A percentile compares a stretch with the other conserved stretches of the same genome.
Conservation (phyloP, 2,888 invertebrate genomes). For the Himalopsyche japonica region DNA sequence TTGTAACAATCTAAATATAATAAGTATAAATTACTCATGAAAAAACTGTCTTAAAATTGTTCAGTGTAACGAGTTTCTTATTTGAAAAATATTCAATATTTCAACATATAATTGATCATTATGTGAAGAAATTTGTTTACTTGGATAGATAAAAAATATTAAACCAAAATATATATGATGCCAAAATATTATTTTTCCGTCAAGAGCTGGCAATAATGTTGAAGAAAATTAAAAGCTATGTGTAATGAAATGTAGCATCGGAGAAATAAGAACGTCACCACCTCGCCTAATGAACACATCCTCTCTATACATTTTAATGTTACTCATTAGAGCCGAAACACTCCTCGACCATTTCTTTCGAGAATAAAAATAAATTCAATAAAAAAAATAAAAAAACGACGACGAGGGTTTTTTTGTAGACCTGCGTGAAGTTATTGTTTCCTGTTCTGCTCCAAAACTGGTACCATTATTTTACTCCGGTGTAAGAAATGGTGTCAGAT, state of each 20-base stretch:
- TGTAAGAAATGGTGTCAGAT: constrained; percentile 37
- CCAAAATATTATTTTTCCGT: constrained; percentile 2
- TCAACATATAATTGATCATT: no score
- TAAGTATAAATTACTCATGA: no score
- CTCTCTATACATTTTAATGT: constrained; percentile 6
- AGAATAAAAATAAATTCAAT: constrained; percentile 15
- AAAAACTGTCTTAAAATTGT: no score
- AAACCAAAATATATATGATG: not conserved
- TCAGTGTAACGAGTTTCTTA: no score
- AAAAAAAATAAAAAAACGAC: constrained; percentile 13
- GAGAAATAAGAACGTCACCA: constrained; percentile 9
- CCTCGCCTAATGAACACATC: constrained; percentile 35
- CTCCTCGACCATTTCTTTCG: constrained; percentile 1
- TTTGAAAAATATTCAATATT: no score
- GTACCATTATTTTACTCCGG: constrained; percentile 34
- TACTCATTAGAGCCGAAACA: constrained; percentile 23
- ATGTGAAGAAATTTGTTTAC: no score
- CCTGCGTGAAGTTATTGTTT: constrained; percentile 40
- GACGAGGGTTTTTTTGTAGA: constrained; percentile 15
- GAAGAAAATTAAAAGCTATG: not conserved
- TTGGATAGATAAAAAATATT: no score
- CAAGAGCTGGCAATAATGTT: not conserved
- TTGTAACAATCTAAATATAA: no score
- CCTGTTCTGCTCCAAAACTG: constrained; percentile 34
- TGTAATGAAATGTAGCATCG: not conserved